A percentile compares a stretch with the other conserved stretches of the same genome.
These are phyloP conservation scores for Zingel zingel DNA, from an alignment of 2,113 vertebrate genomes.

Conservation along the genomic window DNA sequence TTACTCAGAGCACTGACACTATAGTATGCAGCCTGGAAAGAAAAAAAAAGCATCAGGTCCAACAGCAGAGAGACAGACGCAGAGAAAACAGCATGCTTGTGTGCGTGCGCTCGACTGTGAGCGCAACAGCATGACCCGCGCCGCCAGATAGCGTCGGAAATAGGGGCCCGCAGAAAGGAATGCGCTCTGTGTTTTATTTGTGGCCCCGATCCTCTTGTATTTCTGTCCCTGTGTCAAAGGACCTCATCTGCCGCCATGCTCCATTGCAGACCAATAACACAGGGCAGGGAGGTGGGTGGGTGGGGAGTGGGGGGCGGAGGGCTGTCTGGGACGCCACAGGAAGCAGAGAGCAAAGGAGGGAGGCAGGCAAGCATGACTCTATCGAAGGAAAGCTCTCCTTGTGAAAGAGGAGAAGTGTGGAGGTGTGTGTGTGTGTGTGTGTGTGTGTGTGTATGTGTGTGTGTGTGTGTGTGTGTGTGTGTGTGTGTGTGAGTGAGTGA, in stretches of 20 bases:
- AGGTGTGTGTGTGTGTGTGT: not conserved
- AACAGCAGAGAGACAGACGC: constrained; percentile 5
- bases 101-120: constrained; percentile 19
- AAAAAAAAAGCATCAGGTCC: constrained; percentile 27
- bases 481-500: not conserved
- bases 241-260: constrained; percentile 65
- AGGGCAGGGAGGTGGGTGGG: not conserved
- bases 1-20: constrained; percentile 59
- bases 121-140: not conserved
- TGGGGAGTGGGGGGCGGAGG: too few relatives aligned
- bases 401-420: constrained; percentile 57
- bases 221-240: constrained; percentile 61
- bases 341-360: constrained; percentile 8
- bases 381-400: constrained; percentile 39
- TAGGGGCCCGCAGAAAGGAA: constrained; percentile 31
- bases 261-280: constrained; percentile 65
- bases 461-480: not conserved
- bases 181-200: constrained; percentile 14
- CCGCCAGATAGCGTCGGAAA: constrained; percentile 12
- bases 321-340: constrained; percentile 13
- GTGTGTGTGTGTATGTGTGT: not conserved
- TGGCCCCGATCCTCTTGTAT: constrained; percentile 49
- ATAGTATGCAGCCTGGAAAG: constrained; percentile 33
- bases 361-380: constrained; percentile 58
- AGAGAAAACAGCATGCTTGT: constrained; percentile 9